Evolutionary conservation across 1,140 invertebrate genomes (phyloP).

Genomic region (Bombus turneri): DNA sequence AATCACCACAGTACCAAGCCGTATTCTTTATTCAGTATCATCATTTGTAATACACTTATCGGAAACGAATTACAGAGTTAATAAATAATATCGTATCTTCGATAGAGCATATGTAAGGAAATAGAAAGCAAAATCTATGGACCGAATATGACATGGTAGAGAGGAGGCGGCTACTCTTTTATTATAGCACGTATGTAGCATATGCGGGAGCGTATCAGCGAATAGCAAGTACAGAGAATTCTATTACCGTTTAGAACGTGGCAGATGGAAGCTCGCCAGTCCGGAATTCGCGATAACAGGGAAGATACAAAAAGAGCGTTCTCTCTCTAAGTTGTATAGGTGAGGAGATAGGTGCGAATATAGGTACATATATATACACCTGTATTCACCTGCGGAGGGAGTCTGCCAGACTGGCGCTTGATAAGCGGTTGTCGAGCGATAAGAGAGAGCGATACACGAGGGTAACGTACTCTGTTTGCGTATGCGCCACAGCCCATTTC

Average conservation of each 20-base stretch:
- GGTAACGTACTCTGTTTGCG: conserved; percentile 67
- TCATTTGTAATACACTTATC: not conserved
- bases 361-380: conserved; percentile 54
- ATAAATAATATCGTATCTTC: not conserved
- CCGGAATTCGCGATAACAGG: conserved; percentile 66
- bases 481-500: conserved; percentile 48
- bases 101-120: not conserved
- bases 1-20: not conserved
- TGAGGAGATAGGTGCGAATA: conserved; percentile 35
- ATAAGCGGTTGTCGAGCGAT: conserved; percentile 72
- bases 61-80: not conserved
- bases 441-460: conserved; percentile 65
- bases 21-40: not conserved
- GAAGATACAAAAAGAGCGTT: conserved; percentile 61
- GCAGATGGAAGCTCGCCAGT: conserved; percentile 57
- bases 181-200: conserved; percentile 17
- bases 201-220: conserved; percentile 38
- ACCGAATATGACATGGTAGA: not conserved
- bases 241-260: conserved; percentile 60
- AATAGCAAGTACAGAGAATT: conserved; percentile 57
- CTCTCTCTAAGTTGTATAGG: conserved; percentile 51
- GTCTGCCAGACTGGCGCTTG: conserved; percentile 72
- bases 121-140: not conserved
- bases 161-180: conserved; percentile 40
- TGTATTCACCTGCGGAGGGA: conserved; percentile 69